Conservation (phyloP, 2,797 vertebrate species). For the Coranthus polyacanthus region DNA sequence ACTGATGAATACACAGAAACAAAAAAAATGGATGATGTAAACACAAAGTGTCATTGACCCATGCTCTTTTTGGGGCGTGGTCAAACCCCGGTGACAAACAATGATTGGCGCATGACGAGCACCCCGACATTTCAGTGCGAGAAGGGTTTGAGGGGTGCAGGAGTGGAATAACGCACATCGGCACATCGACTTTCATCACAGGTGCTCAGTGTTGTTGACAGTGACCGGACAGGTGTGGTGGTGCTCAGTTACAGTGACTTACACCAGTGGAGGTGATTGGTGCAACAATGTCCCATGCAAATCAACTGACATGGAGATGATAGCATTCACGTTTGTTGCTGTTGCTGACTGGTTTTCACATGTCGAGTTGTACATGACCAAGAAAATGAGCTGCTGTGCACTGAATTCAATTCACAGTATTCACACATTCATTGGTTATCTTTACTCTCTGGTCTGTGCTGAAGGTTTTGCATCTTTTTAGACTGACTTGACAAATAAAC, state of each 20-base stretch:
- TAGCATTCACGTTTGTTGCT: conserved; percentile 46
- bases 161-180: conserved; percentile 7
- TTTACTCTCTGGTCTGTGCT: not conserved
- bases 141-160: not conserved
- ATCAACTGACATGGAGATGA: conserved; percentile 63
- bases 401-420: not conserved
- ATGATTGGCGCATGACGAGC: conserved; percentile 55
- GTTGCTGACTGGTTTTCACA: conserved; percentile 90
- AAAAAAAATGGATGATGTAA: conserved; percentile 32
- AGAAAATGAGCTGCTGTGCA: not conserved
- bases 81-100: conserved; percentile 49
- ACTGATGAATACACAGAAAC: conserved; percentile 19
- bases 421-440: too few species aligned
- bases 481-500: not conserved
- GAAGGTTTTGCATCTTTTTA: not conserved
- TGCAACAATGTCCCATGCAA: conserved; percentile 79
- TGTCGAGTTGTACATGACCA: not conserved
- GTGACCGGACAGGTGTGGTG: conserved; percentile 45
- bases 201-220: conserved; percentile 54
- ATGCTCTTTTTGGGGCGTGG: conserved; percentile 48
- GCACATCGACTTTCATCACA: conserved; percentile 6
- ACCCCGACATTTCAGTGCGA: conserved; percentile 32
- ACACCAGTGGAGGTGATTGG: conserved; percentile 47
- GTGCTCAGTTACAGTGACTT: conserved; percentile 56
- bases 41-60: conserved; percentile 39